phyloP scores from a whole-genome alignment of 2,797 vertebrate species.

The Neomorphus geoffroyi region DNA sequence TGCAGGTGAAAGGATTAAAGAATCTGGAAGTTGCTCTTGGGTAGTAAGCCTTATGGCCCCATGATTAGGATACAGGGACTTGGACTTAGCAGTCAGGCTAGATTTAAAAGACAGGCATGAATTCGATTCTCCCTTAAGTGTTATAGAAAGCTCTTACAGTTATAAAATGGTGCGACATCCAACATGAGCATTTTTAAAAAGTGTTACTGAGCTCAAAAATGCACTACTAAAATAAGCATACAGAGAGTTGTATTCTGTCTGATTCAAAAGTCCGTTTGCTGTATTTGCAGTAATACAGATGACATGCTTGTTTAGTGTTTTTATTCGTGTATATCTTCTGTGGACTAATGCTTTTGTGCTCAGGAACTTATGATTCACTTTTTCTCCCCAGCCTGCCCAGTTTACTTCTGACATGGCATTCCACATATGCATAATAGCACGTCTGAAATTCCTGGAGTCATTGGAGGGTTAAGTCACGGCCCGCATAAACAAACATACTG shows the following conservation, averaged over 20 bases:
- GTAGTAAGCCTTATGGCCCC: neutral
- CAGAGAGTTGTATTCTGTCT: neutral
- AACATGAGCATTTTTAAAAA: neutral
- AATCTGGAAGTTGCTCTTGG: neutral
- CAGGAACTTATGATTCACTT: neutral
- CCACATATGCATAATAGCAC: neutral
- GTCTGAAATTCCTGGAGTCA: slow-evolving; percentile 1
- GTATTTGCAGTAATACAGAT: neutral
- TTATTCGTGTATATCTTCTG: neutral
- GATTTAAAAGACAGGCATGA: neutral
- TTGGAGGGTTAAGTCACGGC: neutral
- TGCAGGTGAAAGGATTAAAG: neutral
- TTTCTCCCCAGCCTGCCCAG: neutral
- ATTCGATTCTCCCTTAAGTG: neutral
- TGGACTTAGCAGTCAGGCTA: neutral
- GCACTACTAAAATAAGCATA: neutral
- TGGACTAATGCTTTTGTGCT: neutral
- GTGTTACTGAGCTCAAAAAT: neutral
- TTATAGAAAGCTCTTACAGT: neutral
- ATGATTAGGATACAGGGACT: neutral
- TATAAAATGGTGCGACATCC: neutral
- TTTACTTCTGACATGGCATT: neutral
- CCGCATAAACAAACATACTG: neutral
- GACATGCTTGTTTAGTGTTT: neutral
- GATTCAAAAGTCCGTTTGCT: neutral